Conservation (phyloP, 2,113 vertebrate genomes). For the Pangasianodon gigas region DNA sequence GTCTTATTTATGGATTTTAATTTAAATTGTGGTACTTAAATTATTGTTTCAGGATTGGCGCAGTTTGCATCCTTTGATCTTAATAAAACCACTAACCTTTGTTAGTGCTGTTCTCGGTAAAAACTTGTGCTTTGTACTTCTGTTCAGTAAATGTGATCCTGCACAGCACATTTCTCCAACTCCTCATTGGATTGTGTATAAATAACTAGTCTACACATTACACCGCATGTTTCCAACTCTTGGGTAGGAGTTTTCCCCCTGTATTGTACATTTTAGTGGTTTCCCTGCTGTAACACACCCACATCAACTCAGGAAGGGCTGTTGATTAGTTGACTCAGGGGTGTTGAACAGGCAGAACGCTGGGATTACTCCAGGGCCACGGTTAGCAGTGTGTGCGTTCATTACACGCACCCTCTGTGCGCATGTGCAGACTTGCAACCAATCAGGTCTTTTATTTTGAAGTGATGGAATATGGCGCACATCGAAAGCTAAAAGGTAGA, state of each 20-base stretch:
- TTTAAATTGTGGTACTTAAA: constrained; percentile 42
- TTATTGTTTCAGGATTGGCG: constrained; percentile 46
- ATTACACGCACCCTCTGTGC: background rate
- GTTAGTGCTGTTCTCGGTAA: background rate
- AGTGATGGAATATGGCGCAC: background rate
- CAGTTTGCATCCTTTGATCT: constrained; percentile 13
- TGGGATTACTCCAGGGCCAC: background rate
- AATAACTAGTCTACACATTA: background rate
- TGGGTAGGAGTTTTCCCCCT: background rate
- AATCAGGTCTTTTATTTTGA: constrained; percentile 1
- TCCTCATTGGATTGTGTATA: background rate
- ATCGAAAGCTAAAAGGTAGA: no score
- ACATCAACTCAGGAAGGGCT: background rate
- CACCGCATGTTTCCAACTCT: background rate
- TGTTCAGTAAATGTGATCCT: background rate
- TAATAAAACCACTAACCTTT: constrained; percentile 54
- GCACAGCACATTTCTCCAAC: background rate
- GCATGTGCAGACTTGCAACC: background rate
- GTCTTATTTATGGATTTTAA: constrained; percentile 56
- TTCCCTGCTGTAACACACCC: background rate
- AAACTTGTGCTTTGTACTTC: no score
- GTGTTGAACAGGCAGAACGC: background rate
- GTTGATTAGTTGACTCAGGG: no score
- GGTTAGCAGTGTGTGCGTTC: accelerated
- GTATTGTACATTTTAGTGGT: background rate